phyloP scores from a whole-genome alignment of 2,888 invertebrate genomes.

The Stegana nigrithorax region DNA sequence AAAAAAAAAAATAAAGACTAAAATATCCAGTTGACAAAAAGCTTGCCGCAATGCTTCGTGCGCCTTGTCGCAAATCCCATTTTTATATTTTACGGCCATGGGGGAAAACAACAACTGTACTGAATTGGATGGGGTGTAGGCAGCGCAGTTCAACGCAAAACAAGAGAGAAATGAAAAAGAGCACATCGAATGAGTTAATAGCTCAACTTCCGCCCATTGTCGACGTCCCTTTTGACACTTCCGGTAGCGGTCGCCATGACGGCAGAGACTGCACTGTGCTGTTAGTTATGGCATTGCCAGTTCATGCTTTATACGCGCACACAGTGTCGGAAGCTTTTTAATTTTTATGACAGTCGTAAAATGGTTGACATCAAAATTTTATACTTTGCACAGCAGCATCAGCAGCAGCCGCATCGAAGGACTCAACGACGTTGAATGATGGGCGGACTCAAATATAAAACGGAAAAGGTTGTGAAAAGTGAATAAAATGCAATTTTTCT shows the following conservation, averaged over 20 bases:
- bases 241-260: no score
- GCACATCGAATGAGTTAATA: background rate
- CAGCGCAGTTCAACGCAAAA: background rate
- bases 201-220: slow-evolving; percentile 4
- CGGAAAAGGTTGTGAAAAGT: no score
- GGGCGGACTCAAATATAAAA: no score
- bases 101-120: no score
- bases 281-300: background rate
- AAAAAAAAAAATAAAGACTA: background rate
- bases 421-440: no score
- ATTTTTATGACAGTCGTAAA: slow-evolving; percentile 16
- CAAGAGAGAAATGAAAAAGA: background rate
- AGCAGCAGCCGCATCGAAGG: no score
- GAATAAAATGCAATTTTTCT: no score
- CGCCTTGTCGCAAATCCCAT: background rate
- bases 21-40: background rate
- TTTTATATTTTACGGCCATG: background rate
- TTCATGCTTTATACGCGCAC: background rate
- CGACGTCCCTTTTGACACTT: background rate
- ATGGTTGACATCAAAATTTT: slow-evolving; percentile 16
- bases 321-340: slow-evolving; percentile 3
- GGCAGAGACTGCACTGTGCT: background rate
- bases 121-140: background rate
- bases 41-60: no score
- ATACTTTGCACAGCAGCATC: no score